Conservation (phyloP, 2,113 vertebrate species). For the Suncus etruscus region DNA sequence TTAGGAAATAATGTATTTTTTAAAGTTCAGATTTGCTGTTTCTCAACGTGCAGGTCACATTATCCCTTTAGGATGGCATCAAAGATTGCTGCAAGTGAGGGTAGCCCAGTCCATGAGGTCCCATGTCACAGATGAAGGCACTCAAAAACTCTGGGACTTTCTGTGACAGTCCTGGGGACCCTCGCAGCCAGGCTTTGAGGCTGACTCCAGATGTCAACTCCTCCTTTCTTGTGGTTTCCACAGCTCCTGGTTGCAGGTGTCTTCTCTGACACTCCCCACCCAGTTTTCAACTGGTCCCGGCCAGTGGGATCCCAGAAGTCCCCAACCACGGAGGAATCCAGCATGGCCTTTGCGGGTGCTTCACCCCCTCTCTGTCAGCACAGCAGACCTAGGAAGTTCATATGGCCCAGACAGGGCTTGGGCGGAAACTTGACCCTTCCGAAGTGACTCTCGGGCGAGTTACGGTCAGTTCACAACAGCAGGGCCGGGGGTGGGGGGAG, state of each 20-base stretch:
- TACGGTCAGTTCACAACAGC: conserved; percentile 76
- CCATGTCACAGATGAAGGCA: not conserved
- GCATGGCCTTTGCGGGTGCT: conserved; percentile 61
- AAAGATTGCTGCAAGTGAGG: not conserved
- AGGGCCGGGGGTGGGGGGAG: conserved; percentile 82
- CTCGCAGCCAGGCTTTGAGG: not conserved
- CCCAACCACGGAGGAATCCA: conserved; percentile 39
- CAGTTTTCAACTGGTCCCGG: too few species aligned
- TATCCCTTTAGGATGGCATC: too few species aligned
- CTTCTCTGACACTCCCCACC: too few species aligned
- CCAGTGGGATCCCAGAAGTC: not conserved
- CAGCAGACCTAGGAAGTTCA: conserved; percentile 59
- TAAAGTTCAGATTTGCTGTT: not conserved
- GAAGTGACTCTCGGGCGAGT: conserved; percentile 65
- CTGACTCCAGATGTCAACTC: not conserved
- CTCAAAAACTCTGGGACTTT: not conserved
- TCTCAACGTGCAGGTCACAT: not conserved
- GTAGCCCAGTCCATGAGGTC: too few species aligned
- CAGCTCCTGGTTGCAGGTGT: not conserved
- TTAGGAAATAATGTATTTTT: not conserved
- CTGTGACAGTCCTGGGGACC: not conserved
- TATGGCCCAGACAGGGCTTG: not conserved
- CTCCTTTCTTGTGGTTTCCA: not conserved
- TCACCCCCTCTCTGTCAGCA: conserved; percentile 55
- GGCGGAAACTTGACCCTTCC: conserved; percentile 48